A percentile compares a stretch with the other conserved stretches of the same genome.
Conservation (phyloP, 2,113 vertebrate genomes). For the Oncorhynchus tshawytscha region DNA sequence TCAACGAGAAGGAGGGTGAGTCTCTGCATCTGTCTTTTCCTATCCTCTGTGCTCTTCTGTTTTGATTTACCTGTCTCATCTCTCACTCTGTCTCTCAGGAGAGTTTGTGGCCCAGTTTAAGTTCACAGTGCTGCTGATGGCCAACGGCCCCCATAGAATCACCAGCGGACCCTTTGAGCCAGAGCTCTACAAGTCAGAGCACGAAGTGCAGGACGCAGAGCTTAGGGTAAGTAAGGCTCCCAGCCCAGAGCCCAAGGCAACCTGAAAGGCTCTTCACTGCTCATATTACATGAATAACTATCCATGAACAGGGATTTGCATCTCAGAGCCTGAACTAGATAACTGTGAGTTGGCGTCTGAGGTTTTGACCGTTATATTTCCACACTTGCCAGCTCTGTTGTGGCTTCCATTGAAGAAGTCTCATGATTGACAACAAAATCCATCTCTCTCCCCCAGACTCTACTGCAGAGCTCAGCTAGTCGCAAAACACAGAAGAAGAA, state of each 20-base stretch:
- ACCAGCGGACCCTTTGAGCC: slow-evolving; percentile 88
- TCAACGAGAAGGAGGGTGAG: slow-evolving; percentile 96
- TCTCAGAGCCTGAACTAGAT: background rate
- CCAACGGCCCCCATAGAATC: slow-evolving; percentile 95
- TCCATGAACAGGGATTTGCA: background rate
- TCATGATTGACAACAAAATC: background rate
- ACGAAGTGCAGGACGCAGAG: slow-evolving; percentile 93
- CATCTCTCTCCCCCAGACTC: slow-evolving; percentile 72
- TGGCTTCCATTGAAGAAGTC: background rate
- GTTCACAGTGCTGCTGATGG: slow-evolving; percentile 98
- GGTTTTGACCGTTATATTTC: background rate
- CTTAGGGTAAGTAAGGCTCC: slow-evolving; percentile 79
- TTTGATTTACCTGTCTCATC: background rate
- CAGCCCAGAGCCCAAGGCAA: background rate
- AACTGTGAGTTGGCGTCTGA: background rate
- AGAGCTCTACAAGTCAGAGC: slow-evolving; percentile 91
- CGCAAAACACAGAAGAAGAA: slow-evolving; percentile 98
- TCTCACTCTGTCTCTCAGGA: slow-evolving; percentile 67
- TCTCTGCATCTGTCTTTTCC: background rate
- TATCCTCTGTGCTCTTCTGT: background rate
- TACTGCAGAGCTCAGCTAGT: slow-evolving; percentile 95
- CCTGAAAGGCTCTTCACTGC: background rate
- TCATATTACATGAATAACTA: background rate
- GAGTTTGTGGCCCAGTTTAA: slow-evolving; percentile 97
- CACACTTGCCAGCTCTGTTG: too few species aligned